Percentiles rank a stretch among this genome's conserved stretches.
Evolutionary conservation across 2,113 vertebrate species (phyloP).

Genomic region (Pantherophis guttatus): DNA sequence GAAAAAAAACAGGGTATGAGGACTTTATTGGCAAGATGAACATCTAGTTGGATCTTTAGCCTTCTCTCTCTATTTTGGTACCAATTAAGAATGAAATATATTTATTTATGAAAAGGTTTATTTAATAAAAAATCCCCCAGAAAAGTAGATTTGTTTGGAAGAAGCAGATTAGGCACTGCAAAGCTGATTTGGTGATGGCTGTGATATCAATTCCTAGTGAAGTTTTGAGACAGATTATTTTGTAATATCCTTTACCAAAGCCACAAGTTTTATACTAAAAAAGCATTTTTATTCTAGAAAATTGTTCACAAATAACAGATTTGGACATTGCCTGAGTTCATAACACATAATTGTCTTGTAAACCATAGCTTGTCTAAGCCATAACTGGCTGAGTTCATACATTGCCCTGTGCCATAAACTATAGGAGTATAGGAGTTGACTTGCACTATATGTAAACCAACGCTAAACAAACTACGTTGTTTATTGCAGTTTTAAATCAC

Average conservation of each 20-base stretch:
- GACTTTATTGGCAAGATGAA: neutral
- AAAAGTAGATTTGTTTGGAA: neutral
- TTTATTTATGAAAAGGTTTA: neutral
- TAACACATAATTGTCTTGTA: neutral
- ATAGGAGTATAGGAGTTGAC: neutral
- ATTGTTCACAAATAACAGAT: neutral
- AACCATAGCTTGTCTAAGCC: neutral
- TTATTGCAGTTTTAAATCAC: neutral
- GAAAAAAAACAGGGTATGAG: neutral
- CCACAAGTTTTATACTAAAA: neutral
- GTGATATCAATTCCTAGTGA: neutral
- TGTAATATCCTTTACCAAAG: neutral
- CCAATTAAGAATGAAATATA: neutral
- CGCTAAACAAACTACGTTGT: neutral
- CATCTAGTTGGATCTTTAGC: neutral
- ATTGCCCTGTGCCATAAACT: neutral
- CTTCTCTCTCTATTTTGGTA: neutral
- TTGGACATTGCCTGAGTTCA: neutral
- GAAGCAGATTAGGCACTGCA: neutral
- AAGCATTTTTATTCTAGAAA: neutral
- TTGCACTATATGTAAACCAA: neutral
- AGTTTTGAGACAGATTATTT: neutral
- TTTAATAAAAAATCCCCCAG: neutral
- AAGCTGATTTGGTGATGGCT: neutral
- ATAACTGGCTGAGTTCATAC: neutral